Conservation (phyloP, 2,797 vertebrate genomes). For the Squalus acanthias region DNA sequence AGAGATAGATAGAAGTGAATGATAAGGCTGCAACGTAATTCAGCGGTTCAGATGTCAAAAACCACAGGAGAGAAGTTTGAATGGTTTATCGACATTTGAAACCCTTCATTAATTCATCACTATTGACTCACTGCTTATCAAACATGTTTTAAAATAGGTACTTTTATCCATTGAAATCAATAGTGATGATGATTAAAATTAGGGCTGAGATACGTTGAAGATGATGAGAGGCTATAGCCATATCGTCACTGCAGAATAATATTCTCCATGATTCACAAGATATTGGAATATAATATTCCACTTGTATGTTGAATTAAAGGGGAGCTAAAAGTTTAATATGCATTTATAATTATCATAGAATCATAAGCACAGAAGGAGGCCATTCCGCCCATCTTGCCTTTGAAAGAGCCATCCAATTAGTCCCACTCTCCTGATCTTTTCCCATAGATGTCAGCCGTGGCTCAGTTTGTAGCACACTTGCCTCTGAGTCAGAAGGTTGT, state of each 20-base stretch:
- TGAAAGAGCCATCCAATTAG: background rate
- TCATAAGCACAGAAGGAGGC: background rate
- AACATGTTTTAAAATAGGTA: background rate
- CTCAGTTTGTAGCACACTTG: background rate
- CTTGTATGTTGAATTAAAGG: background rate
- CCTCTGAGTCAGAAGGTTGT: background rate
- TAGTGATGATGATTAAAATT: background rate
- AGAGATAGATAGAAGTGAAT: background rate
- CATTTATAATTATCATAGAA: background rate
- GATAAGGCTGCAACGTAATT: background rate
- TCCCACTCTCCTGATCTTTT: background rate
- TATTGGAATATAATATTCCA: background rate
- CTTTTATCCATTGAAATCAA: background rate
- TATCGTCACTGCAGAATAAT: background rate
- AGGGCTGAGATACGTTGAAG: background rate
- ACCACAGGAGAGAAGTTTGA: background rate
- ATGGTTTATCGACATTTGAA: background rate
- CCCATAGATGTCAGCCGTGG: too few relatives aligned
- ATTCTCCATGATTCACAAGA: background rate
- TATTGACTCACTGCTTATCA: background rate
- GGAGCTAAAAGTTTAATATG: background rate
- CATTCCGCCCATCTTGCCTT: background rate
- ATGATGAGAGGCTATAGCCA: background rate
- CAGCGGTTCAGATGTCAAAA: background rate
- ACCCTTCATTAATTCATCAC: background rate